Percentiles rank a stretch among this genome's conserved stretches.
phyloP scores from a whole-genome alignment of 2,888 invertebrate species.

The Acanthopleura granulata region DNA sequence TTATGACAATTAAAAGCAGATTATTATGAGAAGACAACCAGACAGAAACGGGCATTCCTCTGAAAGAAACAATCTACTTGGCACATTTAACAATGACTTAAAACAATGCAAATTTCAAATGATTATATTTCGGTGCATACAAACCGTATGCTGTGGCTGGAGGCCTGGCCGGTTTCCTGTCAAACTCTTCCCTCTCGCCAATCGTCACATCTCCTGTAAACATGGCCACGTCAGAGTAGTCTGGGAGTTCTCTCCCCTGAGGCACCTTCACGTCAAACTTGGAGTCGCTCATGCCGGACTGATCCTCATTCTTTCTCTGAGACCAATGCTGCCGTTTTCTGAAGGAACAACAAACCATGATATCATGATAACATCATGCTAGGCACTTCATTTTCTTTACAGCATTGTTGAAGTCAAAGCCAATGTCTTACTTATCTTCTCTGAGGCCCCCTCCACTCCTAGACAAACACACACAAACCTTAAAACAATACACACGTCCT shows the following conservation, averaged over 20 bases:
- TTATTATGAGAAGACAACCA: no score
- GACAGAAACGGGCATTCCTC: no score
- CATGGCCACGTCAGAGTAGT: slow-evolving; percentile 27
- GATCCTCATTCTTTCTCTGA: neutral
- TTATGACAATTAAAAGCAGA: no score
- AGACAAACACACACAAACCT: slow-evolving; percentile 4
- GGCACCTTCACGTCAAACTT: slow-evolving; percentile 17
- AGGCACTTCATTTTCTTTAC: slow-evolving; percentile 20
- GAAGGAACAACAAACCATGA: no score
- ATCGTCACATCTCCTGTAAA: slow-evolving; percentile 20
- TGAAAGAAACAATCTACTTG: no score
- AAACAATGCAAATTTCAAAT: no score
- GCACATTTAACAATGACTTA: no score
- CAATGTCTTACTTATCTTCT: no score
- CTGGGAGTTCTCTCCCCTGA: neutral
- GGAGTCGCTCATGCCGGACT: neutral
- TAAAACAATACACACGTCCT: neutral
- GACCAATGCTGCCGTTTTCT: slow-evolving; percentile 24
- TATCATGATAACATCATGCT: no score
- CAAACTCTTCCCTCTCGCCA: neutral
- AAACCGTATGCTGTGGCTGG: neutral
- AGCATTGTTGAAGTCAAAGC: no score
- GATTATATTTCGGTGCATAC: no score
- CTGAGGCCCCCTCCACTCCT: no score
- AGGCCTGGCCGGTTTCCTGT: neutral